phyloP scores from a whole-genome alignment of 2,888 invertebrate genomes.

The Anodontia alba region DNA sequence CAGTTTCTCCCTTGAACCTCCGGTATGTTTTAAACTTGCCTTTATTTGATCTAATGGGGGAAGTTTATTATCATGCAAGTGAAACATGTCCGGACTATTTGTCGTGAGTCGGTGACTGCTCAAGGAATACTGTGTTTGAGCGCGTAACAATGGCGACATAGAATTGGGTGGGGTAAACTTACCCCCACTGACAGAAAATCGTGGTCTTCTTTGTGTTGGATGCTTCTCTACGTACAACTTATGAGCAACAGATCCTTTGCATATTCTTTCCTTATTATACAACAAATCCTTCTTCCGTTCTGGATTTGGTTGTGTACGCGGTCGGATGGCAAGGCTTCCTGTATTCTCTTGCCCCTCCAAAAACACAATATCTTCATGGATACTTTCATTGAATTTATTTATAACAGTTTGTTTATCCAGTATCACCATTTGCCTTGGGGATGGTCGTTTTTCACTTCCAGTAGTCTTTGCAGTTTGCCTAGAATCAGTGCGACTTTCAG shows the following conservation, averaged over 20 bases:
- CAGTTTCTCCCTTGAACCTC: conserved; percentile 25
- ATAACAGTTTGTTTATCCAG: conserved; percentile 74
- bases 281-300: conserved; percentile 49
- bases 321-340: conserved; percentile 74
- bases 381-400: conserved; percentile 64
- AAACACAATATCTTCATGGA: conserved; percentile 73
- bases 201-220: conserved; percentile 56
- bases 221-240: conserved; percentile 59
- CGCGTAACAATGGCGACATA: conserved; percentile 75
- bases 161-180: conserved; percentile 69
- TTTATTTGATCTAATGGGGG: conserved; percentile 79
- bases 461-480: conserved; percentile 54
- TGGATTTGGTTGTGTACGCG: conserved; percentile 44
- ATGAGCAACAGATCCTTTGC: conserved; percentile 76
- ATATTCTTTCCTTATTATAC: conserved; percentile 71
- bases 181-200: conserved; percentile 74
- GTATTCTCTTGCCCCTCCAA: conserved; percentile 75
- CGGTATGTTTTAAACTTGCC: conserved; percentile 72
- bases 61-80: conserved; percentile 63
- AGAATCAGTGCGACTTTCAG: conserved; percentile 52
- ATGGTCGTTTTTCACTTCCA: conserved; percentile 31
- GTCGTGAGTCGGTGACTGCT: conserved; percentile 74
- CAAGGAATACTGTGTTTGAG: conserved; percentile 78
- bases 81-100: conserved; percentile 76
- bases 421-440: conserved; percentile 66